Evolutionary conservation across 1,140 invertebrate species (phyloP).

Genomic region (Cardiocondyla obscurior): DNA sequence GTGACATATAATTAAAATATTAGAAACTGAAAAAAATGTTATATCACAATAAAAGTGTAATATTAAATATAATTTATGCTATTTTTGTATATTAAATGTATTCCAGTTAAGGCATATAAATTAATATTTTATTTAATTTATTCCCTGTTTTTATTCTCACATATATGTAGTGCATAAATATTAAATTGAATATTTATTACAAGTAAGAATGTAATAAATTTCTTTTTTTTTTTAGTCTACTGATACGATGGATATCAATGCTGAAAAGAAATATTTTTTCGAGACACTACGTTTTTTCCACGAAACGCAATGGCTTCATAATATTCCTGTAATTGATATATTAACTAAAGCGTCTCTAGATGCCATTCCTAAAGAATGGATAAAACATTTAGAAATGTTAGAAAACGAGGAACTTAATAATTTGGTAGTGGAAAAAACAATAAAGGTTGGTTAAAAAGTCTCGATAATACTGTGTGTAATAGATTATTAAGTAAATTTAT

Average conservation of each 20-base stretch:
- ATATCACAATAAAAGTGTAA: too few relatives aligned
- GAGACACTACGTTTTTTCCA: conserved; percentile 85
- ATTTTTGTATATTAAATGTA: conserved; percentile 39
- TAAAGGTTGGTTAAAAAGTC: conserved; percentile 64
- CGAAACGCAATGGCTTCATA: conserved; percentile 87
- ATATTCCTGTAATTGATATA: conserved; percentile 87
- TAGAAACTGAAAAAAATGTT: not conserved
- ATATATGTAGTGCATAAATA: too few relatives aligned
- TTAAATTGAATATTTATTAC: not conserved
- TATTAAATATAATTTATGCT: conserved; percentile 38
- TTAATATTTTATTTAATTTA: conserved; percentile 18
- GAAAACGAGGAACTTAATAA: conserved; percentile 83
- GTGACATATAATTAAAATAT: not conserved
- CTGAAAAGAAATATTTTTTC: conserved; percentile 83
- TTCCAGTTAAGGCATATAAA: not conserved
- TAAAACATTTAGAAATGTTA: conserved; percentile 79
- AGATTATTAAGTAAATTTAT: conserved; percentile 43
- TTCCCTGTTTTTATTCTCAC: not conserved
- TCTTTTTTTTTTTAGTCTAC: conserved; percentile 23
- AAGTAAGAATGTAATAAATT: not conserved
- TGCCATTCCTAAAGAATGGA: conserved; percentile 85
- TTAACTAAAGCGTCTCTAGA: conserved; percentile 85
- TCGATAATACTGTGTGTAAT: conserved; percentile 10
- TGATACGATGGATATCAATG: conserved; percentile 1
- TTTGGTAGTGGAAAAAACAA: conserved; percentile 74